A percentile compares a stretch with the other conserved stretches of the same genome.
Evolutionary conservation across 2,797 vertebrate species (phyloP).

Genomic region (Oreonectes daqikongensis): DNA sequence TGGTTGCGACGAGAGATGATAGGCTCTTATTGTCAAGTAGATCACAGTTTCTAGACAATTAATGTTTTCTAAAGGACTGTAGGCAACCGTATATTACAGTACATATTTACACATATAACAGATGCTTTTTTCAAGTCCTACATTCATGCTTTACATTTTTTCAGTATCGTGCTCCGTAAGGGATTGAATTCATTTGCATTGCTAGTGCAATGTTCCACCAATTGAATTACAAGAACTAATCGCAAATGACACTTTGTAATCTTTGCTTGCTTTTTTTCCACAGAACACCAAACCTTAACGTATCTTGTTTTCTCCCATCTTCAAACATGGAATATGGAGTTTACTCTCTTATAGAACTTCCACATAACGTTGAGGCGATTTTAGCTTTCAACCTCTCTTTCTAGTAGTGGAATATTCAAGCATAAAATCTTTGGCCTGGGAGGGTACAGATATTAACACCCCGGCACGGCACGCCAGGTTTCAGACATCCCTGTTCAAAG

Average conservation of each 20-base stretch:
- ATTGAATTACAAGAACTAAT: no score
- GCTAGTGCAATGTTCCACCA: no score
- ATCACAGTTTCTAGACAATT: slow-evolving; percentile 7
- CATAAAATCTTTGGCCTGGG: slow-evolving; percentile 36
- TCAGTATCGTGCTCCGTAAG: no score
- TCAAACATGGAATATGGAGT: no score
- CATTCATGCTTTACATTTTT: no score
- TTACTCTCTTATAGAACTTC: slow-evolving; percentile 12
- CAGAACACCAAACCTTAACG: neutral
- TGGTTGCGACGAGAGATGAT: slow-evolving; percentile 1
- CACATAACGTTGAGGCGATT: slow-evolving; percentile 12
- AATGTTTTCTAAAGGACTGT: neutral
- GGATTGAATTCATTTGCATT: no score
- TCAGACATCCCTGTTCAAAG: slow-evolving; percentile 31
- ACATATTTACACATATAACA: no score
- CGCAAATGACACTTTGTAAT: neutral
- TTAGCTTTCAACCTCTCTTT: slow-evolving; percentile 18
- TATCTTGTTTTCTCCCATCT: neutral
- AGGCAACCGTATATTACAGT: neutral
- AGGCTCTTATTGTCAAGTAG: slow-evolving; percentile 15
- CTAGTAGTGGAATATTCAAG: slow-evolving; percentile 33
- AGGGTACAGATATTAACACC: slow-evolving; percentile 34
- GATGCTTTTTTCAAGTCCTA: no score
- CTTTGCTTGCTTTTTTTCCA: neutral
- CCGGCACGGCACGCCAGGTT: slow-evolving; percentile 25